Base-by-base conservation (phyloP, 2,797 vertebrate genomes). In the Paedocypris micromegethes region DNA sequence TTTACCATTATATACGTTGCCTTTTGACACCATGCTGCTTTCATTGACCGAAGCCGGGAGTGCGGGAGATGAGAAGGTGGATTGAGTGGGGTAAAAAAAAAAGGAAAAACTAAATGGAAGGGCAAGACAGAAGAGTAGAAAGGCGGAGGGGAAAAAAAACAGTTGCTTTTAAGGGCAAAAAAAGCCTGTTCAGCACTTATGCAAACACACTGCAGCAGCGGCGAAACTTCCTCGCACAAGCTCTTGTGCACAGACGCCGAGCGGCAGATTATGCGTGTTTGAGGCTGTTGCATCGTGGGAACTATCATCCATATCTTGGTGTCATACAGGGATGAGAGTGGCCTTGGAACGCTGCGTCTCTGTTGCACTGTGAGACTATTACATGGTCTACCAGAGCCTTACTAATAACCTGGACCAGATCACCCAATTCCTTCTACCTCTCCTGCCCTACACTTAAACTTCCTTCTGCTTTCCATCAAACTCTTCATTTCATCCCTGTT, bases 361-460 rank as follows among this genome's bases (percentile, higher is more conserved):
- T 87, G 85, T 88, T 88, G 85, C 85, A 66, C 82, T 78, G 79
- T 78, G 84, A 90, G 79, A 83, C 86, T 87, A 90, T 91, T 89
- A 91, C 87, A 88, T 89, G 89, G 86, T 90, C 88, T 87, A 91
- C 70, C 88, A 88, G 89, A 90, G 88, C 89, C 85, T 81, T 68
- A 86, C 88, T 89, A 90, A 90, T 89, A 91, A 88, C 88, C 84
- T 81, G 82, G 82, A 86, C 83, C 75, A 75, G 84, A 88, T 87
- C 88, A 85, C 82, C 78, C 83, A 83, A 82, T 88, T 87, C 81
- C 83, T 76, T 82, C 79, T 84, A 84, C 82, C 83, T 85, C 83
- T 78, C 78, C 81, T 4, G 9, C 8, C 52, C 5, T 65, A 1
- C 52, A 39, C 65, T 59, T 53, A 43, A 44, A 50, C 71, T 75